These are phyloP conservation scores for Ochotona princeps DNA, from an alignment of 2,113 vertebrate species.

Conservation along the genomic window DNA sequence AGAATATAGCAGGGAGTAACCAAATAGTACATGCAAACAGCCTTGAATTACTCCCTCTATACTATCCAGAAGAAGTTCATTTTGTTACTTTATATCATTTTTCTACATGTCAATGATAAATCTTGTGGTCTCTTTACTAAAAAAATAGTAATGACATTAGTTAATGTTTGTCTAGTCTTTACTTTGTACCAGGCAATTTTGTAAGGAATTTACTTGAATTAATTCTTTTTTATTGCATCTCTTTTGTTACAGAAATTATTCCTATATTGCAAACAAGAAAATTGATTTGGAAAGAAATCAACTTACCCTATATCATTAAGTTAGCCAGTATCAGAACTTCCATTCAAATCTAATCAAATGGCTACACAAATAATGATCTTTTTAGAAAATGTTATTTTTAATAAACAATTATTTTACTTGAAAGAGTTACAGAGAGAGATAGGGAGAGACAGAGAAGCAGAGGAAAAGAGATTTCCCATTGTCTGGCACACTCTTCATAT, in stretches of 20 bases:
- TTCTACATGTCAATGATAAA: not conserved
- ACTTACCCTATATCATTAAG: not conserved
- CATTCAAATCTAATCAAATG: not conserved
- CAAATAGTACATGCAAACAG: not conserved
- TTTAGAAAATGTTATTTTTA: too few species aligned
- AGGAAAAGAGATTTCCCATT: too few species aligned
- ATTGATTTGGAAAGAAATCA: not conserved
- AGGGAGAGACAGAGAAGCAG: too few species aligned
- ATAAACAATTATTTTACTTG: too few species aligned
- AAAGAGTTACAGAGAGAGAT: too few species aligned
- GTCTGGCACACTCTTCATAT: too few species aligned
- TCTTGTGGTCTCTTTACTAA: not conserved
- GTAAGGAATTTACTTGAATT: slow-evolving; percentile 20
- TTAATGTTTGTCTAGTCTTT: not conserved
- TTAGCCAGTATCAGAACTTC: not conserved
- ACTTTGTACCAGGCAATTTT: not conserved
- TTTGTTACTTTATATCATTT: not conserved
- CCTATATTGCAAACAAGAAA: not conserved
- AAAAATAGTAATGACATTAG: not conserved
- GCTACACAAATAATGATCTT: not conserved
- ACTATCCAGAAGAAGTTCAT: not conserved
- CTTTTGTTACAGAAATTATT: not conserved
- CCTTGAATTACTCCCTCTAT: not conserved
- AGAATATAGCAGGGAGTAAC: not conserved
- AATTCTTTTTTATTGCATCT: not conserved